phyloP scores from a whole-genome alignment of 2,797 vertebrate species.

The Poliocrania exsul region DNA sequence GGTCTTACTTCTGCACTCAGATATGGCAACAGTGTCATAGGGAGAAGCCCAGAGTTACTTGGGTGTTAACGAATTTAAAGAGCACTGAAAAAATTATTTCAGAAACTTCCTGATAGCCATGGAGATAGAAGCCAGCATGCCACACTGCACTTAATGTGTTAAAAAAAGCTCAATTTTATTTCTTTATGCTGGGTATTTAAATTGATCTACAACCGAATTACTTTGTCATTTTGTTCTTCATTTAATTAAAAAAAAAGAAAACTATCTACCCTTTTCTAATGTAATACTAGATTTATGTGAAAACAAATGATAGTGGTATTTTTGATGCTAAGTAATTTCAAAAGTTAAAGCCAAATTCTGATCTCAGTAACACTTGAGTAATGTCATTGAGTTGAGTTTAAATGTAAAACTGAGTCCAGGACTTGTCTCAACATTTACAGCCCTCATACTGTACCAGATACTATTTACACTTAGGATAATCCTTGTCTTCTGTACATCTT shows the following conservation, averaged over 20 bases:
- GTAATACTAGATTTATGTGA: slow-evolving; percentile 56
- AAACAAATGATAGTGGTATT: neutral
- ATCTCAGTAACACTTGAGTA: neutral
- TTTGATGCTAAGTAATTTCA: neutral
- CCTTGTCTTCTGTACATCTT: neutral
- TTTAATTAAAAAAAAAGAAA: neutral
- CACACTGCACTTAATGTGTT: slow-evolving; percentile 14
- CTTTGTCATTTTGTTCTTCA: slow-evolving; percentile 76
- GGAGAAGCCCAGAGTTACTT: neutral
- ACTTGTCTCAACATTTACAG: neutral
- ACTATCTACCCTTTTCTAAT: slow-evolving; percentile 85
- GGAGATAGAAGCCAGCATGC: slow-evolving; percentile 59
- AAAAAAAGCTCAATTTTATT: slow-evolving; percentile 48
- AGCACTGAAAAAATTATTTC: neutral
- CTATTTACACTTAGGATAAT: neutral
- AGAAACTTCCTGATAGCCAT: slow-evolving; percentile 7
- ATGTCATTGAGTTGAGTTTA: neutral
- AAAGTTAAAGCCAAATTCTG: slow-evolving; percentile 15
- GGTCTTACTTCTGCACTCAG: neutral
- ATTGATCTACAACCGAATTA: slow-evolving; percentile 71
- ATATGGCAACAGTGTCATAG: neutral
- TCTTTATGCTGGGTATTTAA: slow-evolving; percentile 72
- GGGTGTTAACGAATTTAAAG: neutral
- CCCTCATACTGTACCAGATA: neutral
- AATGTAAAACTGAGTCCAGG: neutral